Base-by-base conservation (phyloP, 2,888 invertebrate genomes). In the Phyto melanocephala region DNA sequence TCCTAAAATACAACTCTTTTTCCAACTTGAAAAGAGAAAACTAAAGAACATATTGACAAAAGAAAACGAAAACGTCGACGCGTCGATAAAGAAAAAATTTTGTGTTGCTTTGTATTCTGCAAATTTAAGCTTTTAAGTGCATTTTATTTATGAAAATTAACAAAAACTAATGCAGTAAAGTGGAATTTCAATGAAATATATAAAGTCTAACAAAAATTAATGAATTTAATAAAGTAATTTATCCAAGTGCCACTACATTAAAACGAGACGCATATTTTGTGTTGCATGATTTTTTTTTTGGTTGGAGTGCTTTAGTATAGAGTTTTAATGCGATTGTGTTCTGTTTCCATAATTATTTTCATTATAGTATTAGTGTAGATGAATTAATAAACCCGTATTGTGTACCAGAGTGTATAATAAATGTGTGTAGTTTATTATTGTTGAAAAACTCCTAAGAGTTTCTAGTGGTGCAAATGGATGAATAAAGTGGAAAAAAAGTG, bases 41-140 rank as follows among this genome's bases (percentile, higher is more conserved):
- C 24, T 1, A 37, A 80, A 72, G 79, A 72, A 72, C 6, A n/a
- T 20, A 2, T 8, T 37, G 35, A 22, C 45, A 54, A 72, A 79
- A 72, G 72, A 67, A 72, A 79, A 79, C 74, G 76, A 84, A 84
- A 85, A 85, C 84, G 86, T 84, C 83, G 71, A 84, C 85, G 83
- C 84, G 84, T 84, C 80, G 75, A 78, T 72, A 71, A 77, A 54
- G 75, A 70, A 81, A 79, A 78, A 78, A 75, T 75, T 77, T 81
- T 81, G 65, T 75, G 67, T 82, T 85, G 85, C 77, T 83, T 68
- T 84, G 56, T 80, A 77, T 81, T 81, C 45, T 71, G 7, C 15
- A 67, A 76, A 79, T 83, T 79, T 60, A 70, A 54, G 72, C 71
- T 80, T 80, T 83, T 76, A 83, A 84, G 33, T 84, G 85, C 84